These are phyloP conservation scores for Pelodiscus sinensis DNA, from an alignment of 2,113 vertebrate species.

Conservation along the genomic window DNA sequence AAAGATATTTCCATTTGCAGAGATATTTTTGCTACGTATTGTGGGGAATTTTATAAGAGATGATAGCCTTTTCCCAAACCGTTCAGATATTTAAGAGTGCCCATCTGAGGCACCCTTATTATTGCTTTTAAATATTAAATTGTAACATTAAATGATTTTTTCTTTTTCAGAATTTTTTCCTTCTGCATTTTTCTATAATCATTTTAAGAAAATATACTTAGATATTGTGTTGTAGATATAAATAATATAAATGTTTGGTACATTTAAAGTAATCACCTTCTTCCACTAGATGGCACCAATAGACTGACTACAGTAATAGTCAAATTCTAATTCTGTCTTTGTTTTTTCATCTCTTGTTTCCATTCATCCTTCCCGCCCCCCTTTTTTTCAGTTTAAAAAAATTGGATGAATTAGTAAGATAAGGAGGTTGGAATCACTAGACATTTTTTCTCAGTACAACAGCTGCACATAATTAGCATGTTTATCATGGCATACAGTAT, in stretches of 20 bases:
- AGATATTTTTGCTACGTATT: neutral
- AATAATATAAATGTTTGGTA: neutral
- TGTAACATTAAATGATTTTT: neutral
- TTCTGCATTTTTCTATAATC: neutral
- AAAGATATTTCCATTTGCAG: neutral
- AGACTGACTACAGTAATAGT: neutral
- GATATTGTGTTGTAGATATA: fast-evolving
- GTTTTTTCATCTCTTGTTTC: neutral
- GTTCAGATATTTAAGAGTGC: neutral
- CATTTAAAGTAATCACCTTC: neutral
- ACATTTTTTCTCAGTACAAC: fast-evolving
- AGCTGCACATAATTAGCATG: fast-evolving
- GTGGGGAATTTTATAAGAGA: neutral
- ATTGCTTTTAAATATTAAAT: neutral
- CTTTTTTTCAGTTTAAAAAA: neutral
- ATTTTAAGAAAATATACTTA: neutral
- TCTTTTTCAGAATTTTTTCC: neutral
- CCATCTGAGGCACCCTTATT: neutral
- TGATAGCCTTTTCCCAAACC: neutral
- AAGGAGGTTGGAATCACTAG: neutral
- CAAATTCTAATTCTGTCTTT: neutral
- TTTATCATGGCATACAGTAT: fast-evolving
- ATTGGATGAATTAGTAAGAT: neutral
- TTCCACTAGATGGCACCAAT: conserved; percentile 37
- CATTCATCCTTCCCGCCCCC: neutral